A percentile compares a stretch with the other conserved stretches of the same genome.
Evolutionary conservation across 2,113 vertebrate species (phyloP).

Genomic region (Mustela lutreola): DNA sequence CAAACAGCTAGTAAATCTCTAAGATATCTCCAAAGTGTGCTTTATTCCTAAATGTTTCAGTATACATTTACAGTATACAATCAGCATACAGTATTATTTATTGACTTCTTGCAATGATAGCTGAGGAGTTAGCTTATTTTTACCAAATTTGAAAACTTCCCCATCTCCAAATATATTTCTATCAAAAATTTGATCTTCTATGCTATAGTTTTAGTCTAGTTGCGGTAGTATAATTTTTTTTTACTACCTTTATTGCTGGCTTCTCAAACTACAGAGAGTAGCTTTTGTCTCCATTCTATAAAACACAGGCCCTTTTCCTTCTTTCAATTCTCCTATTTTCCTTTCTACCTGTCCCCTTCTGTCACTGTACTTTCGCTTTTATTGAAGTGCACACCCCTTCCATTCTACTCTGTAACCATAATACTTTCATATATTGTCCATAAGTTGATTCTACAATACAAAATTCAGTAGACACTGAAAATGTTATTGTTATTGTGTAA

Average conservation of each 20-base stretch:
- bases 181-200: not conserved
- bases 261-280: not conserved
- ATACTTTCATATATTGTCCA: not conserved
- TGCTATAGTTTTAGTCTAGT: not conserved
- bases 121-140: conserved; percentile 10
- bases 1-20: not conserved
- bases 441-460: not conserved
- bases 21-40: not conserved
- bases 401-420: not conserved
- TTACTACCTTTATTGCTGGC: not conserved
- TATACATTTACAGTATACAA: not conserved
- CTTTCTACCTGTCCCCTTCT: not conserved
- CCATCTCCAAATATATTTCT: not conserved
- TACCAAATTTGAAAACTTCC: not conserved
- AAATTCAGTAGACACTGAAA: not conserved
- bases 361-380: not conserved
- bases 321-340: not conserved
- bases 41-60: not conserved
- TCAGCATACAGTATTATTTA: not conserved
- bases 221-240: not conserved
- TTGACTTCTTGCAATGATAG: not conserved
- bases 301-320: not conserved
- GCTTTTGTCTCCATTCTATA: not conserved
- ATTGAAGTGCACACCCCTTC: not conserved
- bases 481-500: not conserved